A percentile compares a stretch with the other conserved stretches of the same genome.
Evolutionary conservation across 2,797 vertebrate species (phyloP).

Genomic region (Nothura maculosa): DNA sequence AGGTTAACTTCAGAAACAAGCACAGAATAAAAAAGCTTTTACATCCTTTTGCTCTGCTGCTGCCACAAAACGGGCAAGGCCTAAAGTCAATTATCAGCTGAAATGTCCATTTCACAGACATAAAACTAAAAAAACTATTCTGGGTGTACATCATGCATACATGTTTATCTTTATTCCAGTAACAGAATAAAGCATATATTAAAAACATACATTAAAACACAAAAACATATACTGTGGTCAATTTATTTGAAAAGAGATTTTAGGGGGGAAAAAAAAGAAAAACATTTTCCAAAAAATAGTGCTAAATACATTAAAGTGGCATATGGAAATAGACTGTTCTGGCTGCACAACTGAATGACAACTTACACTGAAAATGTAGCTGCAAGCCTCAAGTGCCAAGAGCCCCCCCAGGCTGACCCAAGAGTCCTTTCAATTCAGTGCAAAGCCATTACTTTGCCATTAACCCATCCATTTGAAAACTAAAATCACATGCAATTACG

Average conservation of each 20-base stretch:
- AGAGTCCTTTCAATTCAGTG: conserved; percentile 17
- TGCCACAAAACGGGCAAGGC: not conserved
- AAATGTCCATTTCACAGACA: not conserved
- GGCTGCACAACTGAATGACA: not conserved
- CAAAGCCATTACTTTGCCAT: conserved; percentile 24
- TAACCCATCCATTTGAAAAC: conserved; percentile 6
- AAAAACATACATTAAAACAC: not conserved
- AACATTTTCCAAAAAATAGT: not conserved
- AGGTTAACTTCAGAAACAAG: not conserved
- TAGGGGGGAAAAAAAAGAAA: not conserved
- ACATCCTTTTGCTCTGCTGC: not conserved
- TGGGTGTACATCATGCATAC: not conserved
- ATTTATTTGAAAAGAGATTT: not conserved
- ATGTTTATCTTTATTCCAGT: not conserved
- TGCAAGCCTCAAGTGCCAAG: not conserved
- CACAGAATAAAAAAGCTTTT: not conserved
- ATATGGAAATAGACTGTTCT: not conserved
- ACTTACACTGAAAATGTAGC: conserved; percentile 8
- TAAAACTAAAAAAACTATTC: not conserved
- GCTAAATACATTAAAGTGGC: not conserved
- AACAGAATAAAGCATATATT: not conserved
- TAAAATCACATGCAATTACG: conserved; percentile 8
- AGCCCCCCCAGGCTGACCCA: conserved; percentile 1
- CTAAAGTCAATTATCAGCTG: not conserved
- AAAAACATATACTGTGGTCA: not conserved